A percentile compares a stretch with the other conserved stretches of the same genome.
Evolutionary conservation across 2,888 invertebrate species (phyloP).

Genomic region (Mimumesa dahlbomi): DNA sequence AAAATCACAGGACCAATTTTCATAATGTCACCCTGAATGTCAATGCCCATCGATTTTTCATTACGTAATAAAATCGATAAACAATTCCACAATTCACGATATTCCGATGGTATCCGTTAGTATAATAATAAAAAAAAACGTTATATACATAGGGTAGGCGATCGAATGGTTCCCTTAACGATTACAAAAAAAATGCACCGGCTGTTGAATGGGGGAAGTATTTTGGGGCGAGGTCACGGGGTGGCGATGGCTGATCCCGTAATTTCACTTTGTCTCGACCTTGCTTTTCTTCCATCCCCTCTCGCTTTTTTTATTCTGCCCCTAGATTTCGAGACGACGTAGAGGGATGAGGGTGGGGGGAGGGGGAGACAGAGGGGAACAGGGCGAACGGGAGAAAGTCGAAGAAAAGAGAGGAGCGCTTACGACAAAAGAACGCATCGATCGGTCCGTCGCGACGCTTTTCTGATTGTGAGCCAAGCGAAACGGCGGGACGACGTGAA

Average conservation of each 20-base stretch:
- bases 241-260: constrained; percentile 25
- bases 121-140: constrained; percentile 20
- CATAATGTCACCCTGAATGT: no score
- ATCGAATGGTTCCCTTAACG: no score
- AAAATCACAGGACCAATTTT: no score
- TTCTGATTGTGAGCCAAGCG: constrained; percentile 58
- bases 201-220: constrained; percentile 3
- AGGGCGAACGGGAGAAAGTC: constrained; percentile 21
- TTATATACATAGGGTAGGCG: constrained; percentile 1
- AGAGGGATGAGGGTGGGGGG: no score
- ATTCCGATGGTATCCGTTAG: no score
- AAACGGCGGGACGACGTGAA: constrained; percentile 40
- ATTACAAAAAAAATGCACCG: constrained; percentile 12
- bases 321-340: constrained; percentile 1
- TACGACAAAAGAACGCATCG: constrained; percentile 60
- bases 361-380: neutral
- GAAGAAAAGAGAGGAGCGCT: constrained; percentile 37
- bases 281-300: constrained; percentile 2
- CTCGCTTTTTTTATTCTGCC: neutral
- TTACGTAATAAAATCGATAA: no score
- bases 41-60: no score
- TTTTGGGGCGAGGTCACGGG: constrained; percentile 9
- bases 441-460: constrained; percentile 59
- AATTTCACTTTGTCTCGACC: constrained; percentile 33
- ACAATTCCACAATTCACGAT: no score